These are phyloP conservation scores for Norana najaformis DNA, from an alignment of 2,888 invertebrate genomes.

Conservation along the genomic window DNA sequence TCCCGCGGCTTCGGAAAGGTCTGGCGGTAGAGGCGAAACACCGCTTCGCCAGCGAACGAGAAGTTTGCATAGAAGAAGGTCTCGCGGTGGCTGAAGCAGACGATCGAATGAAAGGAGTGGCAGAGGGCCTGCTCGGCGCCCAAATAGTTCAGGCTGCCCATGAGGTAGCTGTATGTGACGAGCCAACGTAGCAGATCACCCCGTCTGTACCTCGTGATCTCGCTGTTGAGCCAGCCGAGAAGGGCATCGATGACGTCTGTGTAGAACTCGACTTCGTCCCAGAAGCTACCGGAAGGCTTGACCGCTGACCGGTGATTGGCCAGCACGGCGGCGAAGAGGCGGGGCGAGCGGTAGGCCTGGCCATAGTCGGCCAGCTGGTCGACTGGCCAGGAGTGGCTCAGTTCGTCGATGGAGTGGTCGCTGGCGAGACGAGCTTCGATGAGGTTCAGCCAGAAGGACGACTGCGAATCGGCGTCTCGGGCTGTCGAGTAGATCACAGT, in stretches of 20 bases:
- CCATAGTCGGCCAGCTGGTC: constrained; percentile 32
- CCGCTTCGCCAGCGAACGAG: constrained; percentile 46
- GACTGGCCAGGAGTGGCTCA: constrained; percentile 41
- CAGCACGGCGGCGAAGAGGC: constrained; percentile 44
- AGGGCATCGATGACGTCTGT: constrained; percentile 44
- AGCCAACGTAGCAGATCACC: constrained; percentile 38
- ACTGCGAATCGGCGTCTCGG: constrained; percentile 38
- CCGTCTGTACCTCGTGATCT: background rate
- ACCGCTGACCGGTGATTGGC: constrained; percentile 40
- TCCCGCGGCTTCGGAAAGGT: constrained; percentile 39
- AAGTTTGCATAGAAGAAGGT: constrained; percentile 47
- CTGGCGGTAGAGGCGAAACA: constrained; percentile 45
- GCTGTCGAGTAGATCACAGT: constrained; percentile 43
- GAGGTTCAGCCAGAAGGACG: constrained; percentile 32
- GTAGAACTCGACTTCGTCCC: constrained; percentile 46
- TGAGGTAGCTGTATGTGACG: constrained; percentile 43
- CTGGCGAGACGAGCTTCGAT: constrained; percentile 35
- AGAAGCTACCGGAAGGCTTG: constrained; percentile 41
- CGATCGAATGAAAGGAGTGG: constrained; percentile 44
- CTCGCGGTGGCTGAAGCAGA: constrained; percentile 46
- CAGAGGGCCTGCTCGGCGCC: constrained; percentile 47
- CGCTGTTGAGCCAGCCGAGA: constrained; percentile 26
- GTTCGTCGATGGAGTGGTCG: constrained; percentile 36
- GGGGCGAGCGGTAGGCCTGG: constrained; percentile 33
- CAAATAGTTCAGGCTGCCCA: constrained; percentile 44